Conservation (phyloP, 2,888 invertebrate species). For the Hypercompe scribonia region DNA sequence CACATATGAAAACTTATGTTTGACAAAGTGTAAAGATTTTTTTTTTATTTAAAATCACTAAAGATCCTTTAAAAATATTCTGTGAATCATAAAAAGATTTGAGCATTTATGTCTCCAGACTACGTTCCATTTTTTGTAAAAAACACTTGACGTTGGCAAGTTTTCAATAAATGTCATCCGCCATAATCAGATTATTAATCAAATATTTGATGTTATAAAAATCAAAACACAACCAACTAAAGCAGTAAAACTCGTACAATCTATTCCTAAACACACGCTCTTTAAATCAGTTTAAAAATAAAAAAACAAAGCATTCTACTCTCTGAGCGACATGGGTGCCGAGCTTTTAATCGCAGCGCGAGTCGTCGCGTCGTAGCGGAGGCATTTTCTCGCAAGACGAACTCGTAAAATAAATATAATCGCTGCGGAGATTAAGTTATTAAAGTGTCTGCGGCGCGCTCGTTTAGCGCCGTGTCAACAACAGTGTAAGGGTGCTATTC, state of each 20-base stretch:
- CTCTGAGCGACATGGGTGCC: conserved; percentile 14
- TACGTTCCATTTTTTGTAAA: too few species aligned
- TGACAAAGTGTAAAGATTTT: too few species aligned
- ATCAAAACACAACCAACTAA: neutral
- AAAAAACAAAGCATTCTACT: conserved; percentile 13
- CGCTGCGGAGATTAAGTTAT: conserved; percentile 51
- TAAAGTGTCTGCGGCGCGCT: conserved; percentile 49
- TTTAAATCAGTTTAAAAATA: conserved; percentile 12
- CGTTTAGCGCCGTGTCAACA: conserved; percentile 36
- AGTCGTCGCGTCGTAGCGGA: conserved; percentile 19
- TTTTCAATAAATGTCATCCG: neutral
- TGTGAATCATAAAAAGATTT: too few species aligned
- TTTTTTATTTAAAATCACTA: too few species aligned
- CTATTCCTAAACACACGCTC: neutral
- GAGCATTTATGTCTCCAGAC: too few species aligned
- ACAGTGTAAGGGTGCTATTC: conserved; percentile 24
- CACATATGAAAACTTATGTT: too few species aligned
- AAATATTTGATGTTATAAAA: neutral
- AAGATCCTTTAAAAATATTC: too few species aligned
- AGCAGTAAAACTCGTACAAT: neutral
- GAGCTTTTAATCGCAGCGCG: conserved; percentile 30
- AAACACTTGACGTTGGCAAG: too few species aligned
- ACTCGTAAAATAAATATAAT: conserved; percentile 45
- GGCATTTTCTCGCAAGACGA: conserved; percentile 30
- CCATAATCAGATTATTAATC: neutral